Evolutionary conservation across 2,113 vertebrate genomes (phyloP).

Genomic region (Oxyura jamaicensis): DNA sequence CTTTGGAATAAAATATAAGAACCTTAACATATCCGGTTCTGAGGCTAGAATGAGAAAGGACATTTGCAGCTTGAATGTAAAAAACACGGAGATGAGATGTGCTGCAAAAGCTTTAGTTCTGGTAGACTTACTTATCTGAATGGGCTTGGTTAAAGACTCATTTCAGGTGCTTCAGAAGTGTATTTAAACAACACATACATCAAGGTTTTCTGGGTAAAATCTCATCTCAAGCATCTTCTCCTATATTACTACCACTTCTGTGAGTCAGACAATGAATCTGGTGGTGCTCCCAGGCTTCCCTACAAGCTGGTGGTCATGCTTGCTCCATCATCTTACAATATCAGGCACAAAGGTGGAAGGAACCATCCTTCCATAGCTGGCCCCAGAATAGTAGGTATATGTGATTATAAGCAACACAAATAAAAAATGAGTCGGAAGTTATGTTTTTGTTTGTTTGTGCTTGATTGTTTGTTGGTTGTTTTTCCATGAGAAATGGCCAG

Average conservation of each 20-base stretch:
- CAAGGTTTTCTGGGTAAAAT: not conserved
- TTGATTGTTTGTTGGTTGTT: not conserved
- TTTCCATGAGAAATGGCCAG: not conserved
- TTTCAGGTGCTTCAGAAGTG: not conserved
- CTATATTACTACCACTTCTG: not conserved
- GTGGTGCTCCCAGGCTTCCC: fast-evolving
- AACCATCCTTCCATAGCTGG: not conserved
- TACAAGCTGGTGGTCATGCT: fast-evolving
- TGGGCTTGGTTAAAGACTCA: not conserved
- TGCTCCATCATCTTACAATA: not conserved
- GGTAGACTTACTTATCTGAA: not conserved
- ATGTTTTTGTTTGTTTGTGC: not conserved
- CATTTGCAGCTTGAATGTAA: not conserved
- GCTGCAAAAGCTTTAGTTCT: not conserved
- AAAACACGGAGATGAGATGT: not conserved
- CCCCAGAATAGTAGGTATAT: not conserved
- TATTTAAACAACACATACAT: not conserved
- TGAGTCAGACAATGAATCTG: not conserved
- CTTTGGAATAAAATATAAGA: not conserved
- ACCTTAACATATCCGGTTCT: not conserved
- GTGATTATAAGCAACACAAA: not conserved
- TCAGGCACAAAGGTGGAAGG: not conserved
- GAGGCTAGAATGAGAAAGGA: not conserved
- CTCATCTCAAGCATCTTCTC: not conserved
- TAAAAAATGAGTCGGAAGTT: not conserved